phyloP scores from a whole-genome alignment of 2,888 invertebrate species.

The Scaptomyza cyrtandrae region DNA sequence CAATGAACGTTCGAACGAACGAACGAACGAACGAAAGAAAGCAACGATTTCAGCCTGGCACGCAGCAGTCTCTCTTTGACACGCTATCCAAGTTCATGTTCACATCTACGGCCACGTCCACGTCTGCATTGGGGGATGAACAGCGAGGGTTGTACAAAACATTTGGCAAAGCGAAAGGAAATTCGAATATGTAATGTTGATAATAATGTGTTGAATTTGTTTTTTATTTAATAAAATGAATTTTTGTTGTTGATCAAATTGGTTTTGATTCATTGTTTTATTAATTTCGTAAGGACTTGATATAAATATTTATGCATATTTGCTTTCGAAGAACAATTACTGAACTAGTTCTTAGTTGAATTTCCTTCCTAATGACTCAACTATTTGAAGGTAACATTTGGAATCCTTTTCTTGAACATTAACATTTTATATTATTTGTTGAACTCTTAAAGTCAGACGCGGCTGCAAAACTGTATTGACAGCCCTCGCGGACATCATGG shows the following conservation, averaged over 20 bases:
- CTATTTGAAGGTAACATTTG: too few species aligned
- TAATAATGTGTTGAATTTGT: too few species aligned
- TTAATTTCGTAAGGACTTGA: too few species aligned
- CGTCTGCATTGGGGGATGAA: slow-evolving; percentile 35
- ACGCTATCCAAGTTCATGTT: slow-evolving; percentile 43
- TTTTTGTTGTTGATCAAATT: too few species aligned
- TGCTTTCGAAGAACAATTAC: too few species aligned
- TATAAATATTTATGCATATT: too few species aligned
- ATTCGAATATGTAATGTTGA: neutral
- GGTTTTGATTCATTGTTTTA: too few species aligned
- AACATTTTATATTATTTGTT: too few species aligned
- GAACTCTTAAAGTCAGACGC: neutral
- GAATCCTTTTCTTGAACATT: too few species aligned
- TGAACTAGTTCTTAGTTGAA: too few species aligned
- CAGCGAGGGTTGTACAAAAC: slow-evolving; percentile 38
- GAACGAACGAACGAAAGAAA: slow-evolving; percentile 4
- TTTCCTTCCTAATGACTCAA: too few species aligned
- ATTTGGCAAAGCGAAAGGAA: neutral
- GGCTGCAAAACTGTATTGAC: neutral
- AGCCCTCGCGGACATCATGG: slow-evolving; percentile 32
- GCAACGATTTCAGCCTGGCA: slow-evolving; percentile 33
- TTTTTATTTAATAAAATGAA: too few species aligned
- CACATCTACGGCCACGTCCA: neutral
- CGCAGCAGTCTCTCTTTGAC: slow-evolving; percentile 59
- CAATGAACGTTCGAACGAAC: neutral